These are phyloP conservation scores for Gasterosteus aculeatus DNA, from an alignment of 2,113 vertebrate genomes.

Conservation along the genomic window DNA sequence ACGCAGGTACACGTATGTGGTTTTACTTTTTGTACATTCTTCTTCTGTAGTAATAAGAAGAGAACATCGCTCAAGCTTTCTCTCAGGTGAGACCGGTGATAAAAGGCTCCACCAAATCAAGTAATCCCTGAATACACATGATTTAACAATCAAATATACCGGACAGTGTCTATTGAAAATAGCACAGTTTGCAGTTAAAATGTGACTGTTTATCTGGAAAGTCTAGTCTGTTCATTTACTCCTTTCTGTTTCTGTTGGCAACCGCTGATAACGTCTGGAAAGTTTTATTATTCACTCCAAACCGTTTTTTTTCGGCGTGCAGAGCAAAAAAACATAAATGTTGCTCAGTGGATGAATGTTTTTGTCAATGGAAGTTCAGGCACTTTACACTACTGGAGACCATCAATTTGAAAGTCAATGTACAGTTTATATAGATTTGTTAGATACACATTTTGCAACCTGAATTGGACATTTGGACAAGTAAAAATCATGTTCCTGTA, in stretches of 20 bases:
- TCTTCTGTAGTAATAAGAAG: conserved; percentile 14
- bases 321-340: neutral
- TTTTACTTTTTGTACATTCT: conserved; percentile 14
- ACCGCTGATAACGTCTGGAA: neutral
- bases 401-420: conserved; percentile 8
- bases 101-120: conserved; percentile 46
- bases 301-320: neutral
- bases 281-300: neutral
- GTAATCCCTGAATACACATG: conserved; percentile 47
- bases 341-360: neutral
- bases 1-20: conserved; percentile 12
- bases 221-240: neutral
- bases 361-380: conserved; percentile 2
- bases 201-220: neutral
- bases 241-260: neutral
- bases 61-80: conserved; percentile 13
- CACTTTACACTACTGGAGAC: conserved; percentile 6
- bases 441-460: neutral
- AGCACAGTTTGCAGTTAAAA: conserved; percentile 16
- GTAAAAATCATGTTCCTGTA: neutral
- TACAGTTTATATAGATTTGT: neutral
- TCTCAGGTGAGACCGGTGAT: conserved; percentile 42
- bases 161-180: conserved; percentile 30
- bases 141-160: conserved; percentile 36
- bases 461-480: neutral